A percentile compares a stretch with the other conserved stretches of the same genome.
Conservation (phyloP, 2,113 vertebrate species). For the Toxostoma redivivum region DNA sequence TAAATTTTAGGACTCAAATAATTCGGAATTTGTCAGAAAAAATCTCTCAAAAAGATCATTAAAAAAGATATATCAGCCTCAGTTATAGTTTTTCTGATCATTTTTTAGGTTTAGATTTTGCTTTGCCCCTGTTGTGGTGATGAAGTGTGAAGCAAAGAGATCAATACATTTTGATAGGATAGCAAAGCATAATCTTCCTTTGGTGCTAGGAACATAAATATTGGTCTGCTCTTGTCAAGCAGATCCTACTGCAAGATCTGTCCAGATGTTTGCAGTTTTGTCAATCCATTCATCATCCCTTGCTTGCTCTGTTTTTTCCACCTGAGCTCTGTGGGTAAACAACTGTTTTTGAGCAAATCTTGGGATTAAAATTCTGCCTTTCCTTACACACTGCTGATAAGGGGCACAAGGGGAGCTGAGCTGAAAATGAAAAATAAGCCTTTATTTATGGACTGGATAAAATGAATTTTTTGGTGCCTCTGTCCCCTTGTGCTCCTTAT, state of each 20-base stretch:
- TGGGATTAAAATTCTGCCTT: background rate
- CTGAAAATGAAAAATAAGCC: background rate
- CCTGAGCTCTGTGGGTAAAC: background rate
- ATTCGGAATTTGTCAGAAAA: background rate
- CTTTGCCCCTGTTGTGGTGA: background rate
- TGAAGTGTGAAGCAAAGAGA: background rate
- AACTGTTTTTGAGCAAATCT: background rate
- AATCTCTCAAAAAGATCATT: accelerated
- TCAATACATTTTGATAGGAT: background rate
- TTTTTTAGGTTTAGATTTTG: background rate
- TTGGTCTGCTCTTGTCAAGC: background rate
- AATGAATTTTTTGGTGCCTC: background rate
- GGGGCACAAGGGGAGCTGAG: background rate
- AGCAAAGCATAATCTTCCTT: background rate
- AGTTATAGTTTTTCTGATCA: background rate
- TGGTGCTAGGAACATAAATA: background rate
- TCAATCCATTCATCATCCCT: background rate
- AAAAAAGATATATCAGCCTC: background rate
- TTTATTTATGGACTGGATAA: background rate
- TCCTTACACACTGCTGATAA: background rate
- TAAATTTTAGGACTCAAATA: background rate
- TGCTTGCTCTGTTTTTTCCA: background rate
- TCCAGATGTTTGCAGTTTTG: background rate
- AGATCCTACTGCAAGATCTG: background rate
- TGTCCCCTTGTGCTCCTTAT: accelerated